These are phyloP conservation scores for Pelobates fuscus DNA, from an alignment of 2,113 vertebrate genomes.

Conservation along the genomic window DNA sequence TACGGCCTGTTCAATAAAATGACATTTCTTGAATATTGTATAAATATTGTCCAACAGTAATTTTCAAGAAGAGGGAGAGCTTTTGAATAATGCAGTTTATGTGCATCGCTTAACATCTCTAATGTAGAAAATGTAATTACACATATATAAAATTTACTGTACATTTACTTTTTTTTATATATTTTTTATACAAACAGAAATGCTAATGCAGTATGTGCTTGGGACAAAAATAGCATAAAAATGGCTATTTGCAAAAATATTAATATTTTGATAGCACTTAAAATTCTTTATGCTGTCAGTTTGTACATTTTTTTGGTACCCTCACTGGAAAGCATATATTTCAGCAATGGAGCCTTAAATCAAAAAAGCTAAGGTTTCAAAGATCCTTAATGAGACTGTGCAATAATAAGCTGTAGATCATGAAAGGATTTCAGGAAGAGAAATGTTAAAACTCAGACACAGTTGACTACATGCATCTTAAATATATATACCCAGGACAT, in stretches of 20 bases:
- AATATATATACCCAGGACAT: too few relatives aligned
- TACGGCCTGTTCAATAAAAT: slow-evolving; percentile 69
- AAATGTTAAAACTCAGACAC: too few relatives aligned
- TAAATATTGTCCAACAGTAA: slow-evolving; percentile 77
- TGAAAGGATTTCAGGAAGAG: too few relatives aligned
- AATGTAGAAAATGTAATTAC: slow-evolving; percentile 69
- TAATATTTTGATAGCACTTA: slow-evolving; percentile 27
- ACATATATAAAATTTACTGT: slow-evolving; percentile 35
- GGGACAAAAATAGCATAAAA: slow-evolving; percentile 7
- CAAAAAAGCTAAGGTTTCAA: not conserved
- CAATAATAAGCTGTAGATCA: not conserved
- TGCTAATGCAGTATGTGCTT: not conserved
- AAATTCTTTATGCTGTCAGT: slow-evolving; percentile 18
- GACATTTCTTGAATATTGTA: slow-evolving; percentile 76
- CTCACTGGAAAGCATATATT: slow-evolving; percentile 12
- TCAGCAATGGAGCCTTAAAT: not conserved
- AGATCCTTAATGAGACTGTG: not conserved
- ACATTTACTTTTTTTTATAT: slow-evolving; percentile 17
- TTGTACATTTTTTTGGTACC: slow-evolving; percentile 5
- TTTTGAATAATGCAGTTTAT: slow-evolving; percentile 71
- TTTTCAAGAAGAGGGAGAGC: slow-evolving; percentile 72
- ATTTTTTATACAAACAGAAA: slow-evolving; percentile 41
- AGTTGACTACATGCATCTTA: too few relatives aligned
- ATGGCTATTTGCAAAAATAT: slow-evolving; percentile 29
- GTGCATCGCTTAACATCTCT: slow-evolving; percentile 70